phyloP scores from a whole-genome alignment of 2,113 vertebrate genomes.

The Ophiodon elongatus region DNA sequence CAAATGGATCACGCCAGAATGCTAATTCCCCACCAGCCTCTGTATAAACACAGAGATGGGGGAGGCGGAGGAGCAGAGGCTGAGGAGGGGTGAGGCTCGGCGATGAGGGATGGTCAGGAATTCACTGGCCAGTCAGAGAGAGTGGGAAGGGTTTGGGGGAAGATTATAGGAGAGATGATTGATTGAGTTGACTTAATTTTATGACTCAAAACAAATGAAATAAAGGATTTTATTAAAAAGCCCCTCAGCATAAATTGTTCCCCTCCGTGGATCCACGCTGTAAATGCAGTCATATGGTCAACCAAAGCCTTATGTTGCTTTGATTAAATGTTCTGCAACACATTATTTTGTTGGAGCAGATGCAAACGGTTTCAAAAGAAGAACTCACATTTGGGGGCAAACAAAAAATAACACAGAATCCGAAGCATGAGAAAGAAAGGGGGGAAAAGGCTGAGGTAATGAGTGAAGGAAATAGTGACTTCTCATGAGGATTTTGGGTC shows the following conservation, averaged over 20 bases:
- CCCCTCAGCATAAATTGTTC: background rate
- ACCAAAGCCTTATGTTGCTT: background rate
- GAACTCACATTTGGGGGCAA: background rate
- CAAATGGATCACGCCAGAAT: conserved; percentile 69
- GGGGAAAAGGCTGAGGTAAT: background rate
- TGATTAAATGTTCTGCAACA: background rate
- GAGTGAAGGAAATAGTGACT: conserved; percentile 10
- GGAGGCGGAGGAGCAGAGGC: conserved; percentile 41
- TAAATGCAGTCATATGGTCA: background rate
- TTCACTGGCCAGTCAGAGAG: conserved; percentile 23
- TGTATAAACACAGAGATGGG: conserved; percentile 59
- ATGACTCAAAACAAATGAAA: conserved; percentile 33
- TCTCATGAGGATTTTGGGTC: background rate
- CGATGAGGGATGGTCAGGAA: conserved; percentile 66
- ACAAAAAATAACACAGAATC: background rate
- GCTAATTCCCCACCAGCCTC: conserved; percentile 73
- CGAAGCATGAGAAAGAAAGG: background rate
- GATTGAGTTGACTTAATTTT: conserved; percentile 45
- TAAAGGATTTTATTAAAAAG: background rate
- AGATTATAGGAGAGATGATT: conserved; percentile 57
- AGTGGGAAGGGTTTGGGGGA: background rate
- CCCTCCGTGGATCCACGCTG: background rate
- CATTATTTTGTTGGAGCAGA: background rate
- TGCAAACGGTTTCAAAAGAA: background rate
- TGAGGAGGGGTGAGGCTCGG: conserved; percentile 38